Evolutionary conservation across 2,888 invertebrate species (phyloP).

Genomic region (Drosophila nigritarsus): DNA sequence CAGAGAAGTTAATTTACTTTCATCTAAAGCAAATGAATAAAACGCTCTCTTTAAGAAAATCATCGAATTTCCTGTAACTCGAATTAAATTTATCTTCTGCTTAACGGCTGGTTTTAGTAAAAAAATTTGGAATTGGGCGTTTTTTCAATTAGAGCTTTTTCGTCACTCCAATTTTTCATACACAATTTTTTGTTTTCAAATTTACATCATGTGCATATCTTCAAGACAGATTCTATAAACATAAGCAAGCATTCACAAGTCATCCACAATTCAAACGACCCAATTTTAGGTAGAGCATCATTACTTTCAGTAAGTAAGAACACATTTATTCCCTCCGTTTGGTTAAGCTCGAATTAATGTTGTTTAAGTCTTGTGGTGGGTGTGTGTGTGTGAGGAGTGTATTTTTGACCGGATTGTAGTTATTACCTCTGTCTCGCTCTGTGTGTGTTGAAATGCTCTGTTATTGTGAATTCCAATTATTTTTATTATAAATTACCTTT

Average conservation of each 20-base stretch:
- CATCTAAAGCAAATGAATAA: background rate
- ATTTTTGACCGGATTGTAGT: constrained; percentile 10
- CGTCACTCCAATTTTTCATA: background rate
- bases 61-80: background rate
- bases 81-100: background rate
- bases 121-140: background rate
- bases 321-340: background rate
- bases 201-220: background rate
- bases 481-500: constrained; percentile 41
- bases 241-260: background rate
- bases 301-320: background rate
- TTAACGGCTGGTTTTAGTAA: background rate
- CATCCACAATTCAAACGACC: background rate
- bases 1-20: background rate
- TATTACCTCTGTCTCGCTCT: constrained; percentile 19
- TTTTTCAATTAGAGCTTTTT: background rate
- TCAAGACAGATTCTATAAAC: background rate
- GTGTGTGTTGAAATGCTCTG: constrained; percentile 10
- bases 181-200: background rate
- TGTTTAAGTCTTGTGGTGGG: background rate
- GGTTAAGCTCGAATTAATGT: constrained; percentile 13
- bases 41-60: background rate
- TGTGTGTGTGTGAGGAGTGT: background rate
- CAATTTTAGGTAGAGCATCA: background rate
- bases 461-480: constrained; percentile 10